Evolutionary conservation across 2,797 vertebrate species (phyloP).

Genomic region (Clarias laeviceps): DNA sequence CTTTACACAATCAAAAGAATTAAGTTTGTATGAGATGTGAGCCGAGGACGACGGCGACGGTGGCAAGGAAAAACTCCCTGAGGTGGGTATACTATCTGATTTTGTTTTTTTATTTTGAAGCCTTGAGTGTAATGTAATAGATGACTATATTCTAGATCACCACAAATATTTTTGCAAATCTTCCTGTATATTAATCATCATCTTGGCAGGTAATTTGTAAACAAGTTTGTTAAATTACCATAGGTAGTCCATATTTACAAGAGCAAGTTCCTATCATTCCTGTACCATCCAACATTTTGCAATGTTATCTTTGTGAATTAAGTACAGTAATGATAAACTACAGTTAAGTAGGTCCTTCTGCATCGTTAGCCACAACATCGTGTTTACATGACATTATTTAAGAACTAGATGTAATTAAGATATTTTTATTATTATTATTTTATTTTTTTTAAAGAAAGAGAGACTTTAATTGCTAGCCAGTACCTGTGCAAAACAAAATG

Average conservation of each 20-base stretch:
- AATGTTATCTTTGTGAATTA: not conserved
- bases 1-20: too few species aligned
- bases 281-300: not conserved
- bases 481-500: too few species aligned
- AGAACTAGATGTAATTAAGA: not conserved
- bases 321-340: not conserved
- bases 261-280: not conserved
- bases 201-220: not conserved
- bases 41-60: too few species aligned
- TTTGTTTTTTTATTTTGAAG: not conserved
- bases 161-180: not conserved
- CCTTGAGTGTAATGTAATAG: not conserved
- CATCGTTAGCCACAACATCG: not conserved
- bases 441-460: too few species aligned
- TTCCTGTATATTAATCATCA: not conserved
- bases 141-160: too few species aligned
- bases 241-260: not conserved
- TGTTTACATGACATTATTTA: not conserved
- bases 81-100: not conserved
- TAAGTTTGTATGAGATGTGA: too few species aligned
- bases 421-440: too few species aligned
- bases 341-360: not conserved
- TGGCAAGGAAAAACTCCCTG: too few species aligned
- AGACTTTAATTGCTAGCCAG: too few species aligned
- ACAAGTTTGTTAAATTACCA: not conserved